Conservation (phyloP, 30 jellyfish, hydroid and myxozoan genomes). For the Turritopsis rubra region DNA sequence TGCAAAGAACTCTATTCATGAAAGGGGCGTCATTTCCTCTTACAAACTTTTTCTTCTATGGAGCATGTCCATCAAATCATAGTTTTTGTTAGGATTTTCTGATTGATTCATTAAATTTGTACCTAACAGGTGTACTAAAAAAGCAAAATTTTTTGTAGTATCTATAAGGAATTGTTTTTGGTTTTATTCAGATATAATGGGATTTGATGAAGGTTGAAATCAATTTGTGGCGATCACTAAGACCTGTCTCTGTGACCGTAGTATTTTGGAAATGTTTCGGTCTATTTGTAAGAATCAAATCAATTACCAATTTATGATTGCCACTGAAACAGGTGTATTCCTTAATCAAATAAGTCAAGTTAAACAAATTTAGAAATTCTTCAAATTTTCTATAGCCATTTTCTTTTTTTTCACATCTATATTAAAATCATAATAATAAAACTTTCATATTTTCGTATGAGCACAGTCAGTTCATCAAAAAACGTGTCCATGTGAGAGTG, state of each 20-base stretch:
- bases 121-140: background rate
- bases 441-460: background rate
- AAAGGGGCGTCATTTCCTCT: slow-evolving; percentile 4
- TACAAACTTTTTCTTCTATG: background rate
- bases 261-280: too few relatives aligned
- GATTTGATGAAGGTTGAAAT: too few relatives aligned
- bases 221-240: background rate
- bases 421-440: too few relatives aligned
- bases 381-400: background rate
- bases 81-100: background rate
- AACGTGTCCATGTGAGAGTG: too few relatives aligned
- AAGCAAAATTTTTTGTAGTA: background rate
- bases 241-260: background rate
- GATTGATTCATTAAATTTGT: background rate
- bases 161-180: too few relatives aligned
- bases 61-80: background rate
- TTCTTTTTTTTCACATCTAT: too few relatives aligned
- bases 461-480: background rate
- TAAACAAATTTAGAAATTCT: background rate
- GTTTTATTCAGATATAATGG: too few relatives aligned
- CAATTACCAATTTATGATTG: background rate
- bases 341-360: background rate
- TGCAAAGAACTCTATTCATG: background rate
- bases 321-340: background rate
- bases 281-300: background rate